These are phyloP conservation scores for Uria aalge DNA, from an alignment of 2,113 vertebrate species.

Conservation along the genomic window DNA sequence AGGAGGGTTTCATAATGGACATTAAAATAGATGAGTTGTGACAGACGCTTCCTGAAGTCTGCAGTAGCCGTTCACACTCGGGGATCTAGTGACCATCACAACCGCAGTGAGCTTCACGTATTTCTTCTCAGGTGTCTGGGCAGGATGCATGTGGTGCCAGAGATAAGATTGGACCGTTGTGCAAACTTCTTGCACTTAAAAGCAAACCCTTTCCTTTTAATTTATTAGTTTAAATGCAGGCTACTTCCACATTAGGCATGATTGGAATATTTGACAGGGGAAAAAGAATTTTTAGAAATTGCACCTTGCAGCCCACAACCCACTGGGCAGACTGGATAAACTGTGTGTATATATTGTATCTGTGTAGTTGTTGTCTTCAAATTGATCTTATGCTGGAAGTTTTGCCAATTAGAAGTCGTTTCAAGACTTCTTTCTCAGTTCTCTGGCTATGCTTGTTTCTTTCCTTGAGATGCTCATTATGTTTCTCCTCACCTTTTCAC, in stretches of 20 bases:
- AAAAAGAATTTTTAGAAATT: background rate
- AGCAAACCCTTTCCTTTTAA: background rate
- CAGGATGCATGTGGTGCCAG: background rate
- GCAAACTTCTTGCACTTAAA: background rate
- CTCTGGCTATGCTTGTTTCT: background rate
- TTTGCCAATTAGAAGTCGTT: background rate
- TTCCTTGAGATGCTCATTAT: background rate
- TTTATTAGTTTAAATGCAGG: background rate
- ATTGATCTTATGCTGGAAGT: background rate
- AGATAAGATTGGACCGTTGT: background rate
- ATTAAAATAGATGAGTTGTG: conserved; percentile 70
- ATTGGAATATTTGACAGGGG: background rate
- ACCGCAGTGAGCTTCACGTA: background rate
- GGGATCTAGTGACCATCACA: conserved; percentile 21
- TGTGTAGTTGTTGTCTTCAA: background rate
- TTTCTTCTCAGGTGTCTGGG: background rate
- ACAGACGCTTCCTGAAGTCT: conserved; percentile 77
- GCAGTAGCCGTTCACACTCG: background rate
- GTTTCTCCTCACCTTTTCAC: background rate
- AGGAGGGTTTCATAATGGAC: conserved; percentile 74
- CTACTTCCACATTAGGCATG: rapidly evolving
- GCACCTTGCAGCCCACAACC: background rate
- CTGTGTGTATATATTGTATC: background rate
- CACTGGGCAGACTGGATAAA: background rate
- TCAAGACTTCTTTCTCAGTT: background rate